Conservation (phyloP, 2,113 vertebrate species). For the Oncorhynchus masou region DNA sequence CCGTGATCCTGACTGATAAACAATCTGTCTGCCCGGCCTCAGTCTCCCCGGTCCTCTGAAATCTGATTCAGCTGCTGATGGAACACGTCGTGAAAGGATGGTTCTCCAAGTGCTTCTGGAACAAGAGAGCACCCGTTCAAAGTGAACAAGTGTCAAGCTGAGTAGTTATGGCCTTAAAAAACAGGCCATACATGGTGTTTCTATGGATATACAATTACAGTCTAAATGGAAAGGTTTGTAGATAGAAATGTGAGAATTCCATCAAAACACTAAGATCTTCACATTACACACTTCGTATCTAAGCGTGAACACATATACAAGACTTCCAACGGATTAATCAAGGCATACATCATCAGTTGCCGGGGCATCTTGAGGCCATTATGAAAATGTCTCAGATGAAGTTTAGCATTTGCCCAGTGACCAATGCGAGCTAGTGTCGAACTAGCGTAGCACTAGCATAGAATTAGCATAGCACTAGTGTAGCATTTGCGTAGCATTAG, state of each 20-base stretch:
- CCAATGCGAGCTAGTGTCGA: slow-evolving; percentile 10
- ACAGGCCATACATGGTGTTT: background rate
- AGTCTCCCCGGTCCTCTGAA: slow-evolving; percentile 33
- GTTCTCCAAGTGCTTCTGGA: slow-evolving; percentile 35
- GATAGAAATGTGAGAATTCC: background rate
- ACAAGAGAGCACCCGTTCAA: slow-evolving; percentile 45
- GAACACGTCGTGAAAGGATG: slow-evolving; percentile 51
- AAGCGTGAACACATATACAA: too few relatives aligned
- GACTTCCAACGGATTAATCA: too few relatives aligned
- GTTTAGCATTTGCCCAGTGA: background rate
- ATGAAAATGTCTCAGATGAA: slow-evolving; percentile 21
- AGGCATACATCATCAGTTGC: slow-evolving; percentile 26
- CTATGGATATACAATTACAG: background rate
- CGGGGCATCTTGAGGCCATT: slow-evolving; percentile 7
- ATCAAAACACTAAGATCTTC: background rate
- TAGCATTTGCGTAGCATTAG: too few relatives aligned
- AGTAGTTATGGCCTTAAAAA: background rate
- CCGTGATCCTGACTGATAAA: slow-evolving; percentile 67
- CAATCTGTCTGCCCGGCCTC: slow-evolving; percentile 58
- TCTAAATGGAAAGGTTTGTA: background rate
- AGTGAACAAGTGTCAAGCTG: background rate
- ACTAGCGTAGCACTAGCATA: too few relatives aligned
- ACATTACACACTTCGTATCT: too few relatives aligned
- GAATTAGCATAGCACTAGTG: background rate
- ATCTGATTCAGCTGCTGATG: slow-evolving; percentile 53